Base-by-base conservation (phyloP, 2,113 vertebrate species). In the Notothenia coriiceps region DNA sequence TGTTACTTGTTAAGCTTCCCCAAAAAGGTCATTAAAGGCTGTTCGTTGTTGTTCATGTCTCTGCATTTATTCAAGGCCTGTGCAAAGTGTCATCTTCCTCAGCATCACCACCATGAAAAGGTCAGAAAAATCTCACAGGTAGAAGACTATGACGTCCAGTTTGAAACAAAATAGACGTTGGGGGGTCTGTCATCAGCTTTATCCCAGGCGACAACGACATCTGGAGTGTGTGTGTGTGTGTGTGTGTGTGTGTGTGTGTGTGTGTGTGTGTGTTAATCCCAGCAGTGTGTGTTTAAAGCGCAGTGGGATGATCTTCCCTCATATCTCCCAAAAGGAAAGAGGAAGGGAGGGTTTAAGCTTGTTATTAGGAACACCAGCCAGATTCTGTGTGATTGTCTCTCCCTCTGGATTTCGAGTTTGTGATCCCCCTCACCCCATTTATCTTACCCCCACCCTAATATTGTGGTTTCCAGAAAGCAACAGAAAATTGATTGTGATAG, bases 301-400 rank as follows among this genome's bases (percentile, higher is more conserved):
- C 55, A 79, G 72, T 65, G 70, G 84, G 88, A 88, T 91, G 79
- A 91, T 92, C 87, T 84, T 57, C 61, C 56, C 57, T 80, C 70
- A 54, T 35, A 79, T 86, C 69, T 50, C 47, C 46, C 35, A 44
- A 57, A 72, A 66, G 33, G 1, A 66, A 3, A 44, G 47, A 54
- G 49, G 64, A 47, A 40, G 9, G 55, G 25, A 18, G 56, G 55
- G 59, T 71, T 47, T 92, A 92, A 93, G 84, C 90, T 90, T 81
- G 89, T 92, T 91, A 90, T 88, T 87, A 87, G 74, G 68, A 86
- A 50, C 82, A 80, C 72, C 72, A 80, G 70, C 70, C 81, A 79
- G 66, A 85, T 80, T 63, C 81, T 86, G 35, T 40, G 35, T 40
- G 35, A 40, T 40, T 40, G 35, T 40, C 35, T 40, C 69, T 75